Percentiles rank a stretch among this genome's conserved stretches.
phyloP scores from a whole-genome alignment of 2,113 vertebrate genomes.

The Apistogramma diplotaenia region DNA sequence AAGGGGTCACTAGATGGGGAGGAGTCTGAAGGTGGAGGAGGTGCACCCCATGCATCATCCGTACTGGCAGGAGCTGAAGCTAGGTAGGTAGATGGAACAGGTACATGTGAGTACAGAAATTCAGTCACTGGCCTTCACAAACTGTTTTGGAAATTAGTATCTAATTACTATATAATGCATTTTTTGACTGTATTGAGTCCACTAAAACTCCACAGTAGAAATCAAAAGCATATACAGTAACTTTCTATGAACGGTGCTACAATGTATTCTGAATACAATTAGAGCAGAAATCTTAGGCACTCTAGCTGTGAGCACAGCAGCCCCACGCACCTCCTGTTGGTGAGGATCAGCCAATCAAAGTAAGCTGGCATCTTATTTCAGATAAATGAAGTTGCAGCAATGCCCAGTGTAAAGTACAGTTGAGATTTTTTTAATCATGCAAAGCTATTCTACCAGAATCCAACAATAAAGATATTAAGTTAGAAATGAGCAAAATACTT shows the following conservation, averaged over 20 bases:
- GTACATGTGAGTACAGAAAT: not conserved
- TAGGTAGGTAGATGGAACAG: not conserved
- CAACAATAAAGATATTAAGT: not conserved
- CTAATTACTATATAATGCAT: not conserved
- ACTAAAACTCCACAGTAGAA: accelerated
- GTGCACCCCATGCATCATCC: conserved; percentile 73
- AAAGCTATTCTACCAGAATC: not conserved
- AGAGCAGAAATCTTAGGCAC: not conserved
- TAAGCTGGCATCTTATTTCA: not conserved
- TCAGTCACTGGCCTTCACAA: accelerated
- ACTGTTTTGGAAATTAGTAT: not conserved
- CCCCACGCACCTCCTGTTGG: not conserved
- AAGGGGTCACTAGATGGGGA: conserved; percentile 67
- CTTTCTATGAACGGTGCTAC: too few relatives aligned
- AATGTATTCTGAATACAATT: not conserved
- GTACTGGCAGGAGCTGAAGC: conserved; percentile 51
- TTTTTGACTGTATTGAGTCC: not conserved
- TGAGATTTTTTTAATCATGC: not conserved
- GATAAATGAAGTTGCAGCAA: not conserved
- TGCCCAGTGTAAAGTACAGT: too few relatives aligned
- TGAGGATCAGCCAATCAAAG: not conserved
- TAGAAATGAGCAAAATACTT: not conserved
- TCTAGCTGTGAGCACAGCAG: not conserved
- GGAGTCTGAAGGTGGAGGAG: conserved; percentile 50
- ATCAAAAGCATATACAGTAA: not conserved